phyloP scores from a whole-genome alignment of 2,113 vertebrate genomes.

The Meleagris gallopavo region DNA sequence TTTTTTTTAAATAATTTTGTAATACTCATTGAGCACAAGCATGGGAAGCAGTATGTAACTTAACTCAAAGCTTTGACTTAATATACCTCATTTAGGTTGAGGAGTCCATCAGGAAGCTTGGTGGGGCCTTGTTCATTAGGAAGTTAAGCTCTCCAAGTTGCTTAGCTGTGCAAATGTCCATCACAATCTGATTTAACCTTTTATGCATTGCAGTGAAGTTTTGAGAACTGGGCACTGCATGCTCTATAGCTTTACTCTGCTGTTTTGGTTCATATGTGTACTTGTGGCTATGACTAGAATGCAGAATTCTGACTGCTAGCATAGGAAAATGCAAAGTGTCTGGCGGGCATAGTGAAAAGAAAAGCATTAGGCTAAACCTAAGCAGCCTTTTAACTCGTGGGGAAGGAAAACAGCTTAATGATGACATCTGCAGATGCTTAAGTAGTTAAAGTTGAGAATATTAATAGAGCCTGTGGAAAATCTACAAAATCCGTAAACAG shows the following conservation, averaged over 20 bases:
- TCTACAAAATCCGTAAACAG: not conserved
- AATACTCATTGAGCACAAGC: not conserved
- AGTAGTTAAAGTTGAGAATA: not conserved
- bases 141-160: constrained; percentile 43
- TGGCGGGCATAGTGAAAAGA: not conserved
- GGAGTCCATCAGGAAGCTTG: not conserved
- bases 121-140: not conserved
- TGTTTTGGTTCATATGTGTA: not conserved
- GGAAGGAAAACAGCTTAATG: not conserved
- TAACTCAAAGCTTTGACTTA: not conserved
- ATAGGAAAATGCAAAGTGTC: not conserved
- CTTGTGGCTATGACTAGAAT: constrained; percentile 12
- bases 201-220: not conserved
- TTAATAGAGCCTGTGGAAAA: constrained; percentile 3
- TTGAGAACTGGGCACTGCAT: not conserved
- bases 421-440: constrained; percentile 10
- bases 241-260: not conserved
- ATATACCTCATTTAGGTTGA: not conserved
- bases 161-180: constrained; percentile 42
- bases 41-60: not conserved
- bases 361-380: not conserved
- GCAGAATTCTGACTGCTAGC: constrained; percentile 6
- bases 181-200: constrained; percentile 34
- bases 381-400: not conserved
- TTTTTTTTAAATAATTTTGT: too few relatives aligned